A percentile compares a stretch with the other conserved stretches of the same genome.
Evolutionary conservation across 2,888 invertebrate species (phyloP).

Genomic region (Piscicola geometra): DNA sequence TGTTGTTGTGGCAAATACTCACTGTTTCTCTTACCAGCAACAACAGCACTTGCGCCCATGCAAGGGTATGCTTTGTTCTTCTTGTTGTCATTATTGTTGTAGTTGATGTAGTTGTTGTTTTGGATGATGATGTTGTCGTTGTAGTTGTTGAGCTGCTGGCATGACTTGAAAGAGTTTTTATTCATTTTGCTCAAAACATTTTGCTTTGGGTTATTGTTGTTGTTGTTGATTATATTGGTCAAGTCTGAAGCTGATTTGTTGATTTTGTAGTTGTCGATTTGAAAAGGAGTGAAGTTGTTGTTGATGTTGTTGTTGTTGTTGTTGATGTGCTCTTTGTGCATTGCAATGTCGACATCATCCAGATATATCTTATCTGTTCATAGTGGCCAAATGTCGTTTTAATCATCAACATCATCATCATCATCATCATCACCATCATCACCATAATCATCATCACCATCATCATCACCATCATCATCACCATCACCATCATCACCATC

Average conservation of each 20-base stretch:
- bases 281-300: background rate
- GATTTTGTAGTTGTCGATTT: slow-evolving; percentile 2
- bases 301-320: background rate
- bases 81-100: too few species aligned
- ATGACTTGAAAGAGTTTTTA: background rate
- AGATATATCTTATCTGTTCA: slow-evolving; percentile 6
- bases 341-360: background rate
- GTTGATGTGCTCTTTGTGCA: slow-evolving; percentile 1
- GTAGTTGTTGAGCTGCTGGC: background rate
- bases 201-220: background rate
- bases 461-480: background rate
- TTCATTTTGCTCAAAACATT: background rate
- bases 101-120: too few species aligned
- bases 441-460: slow-evolving; percentile 10
- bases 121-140: too few species aligned
- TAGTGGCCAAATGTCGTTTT: background rate
- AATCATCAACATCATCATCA: slow-evolving; percentile 17
- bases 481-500: background rate
- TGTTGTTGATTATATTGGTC: background rate
- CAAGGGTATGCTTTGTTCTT: background rate
- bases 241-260: background rate
- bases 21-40: background rate
- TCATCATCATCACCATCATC: slow-evolving; percentile 27
- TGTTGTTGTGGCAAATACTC: background rate
- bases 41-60: background rate